These are phyloP conservation scores for Anguilla pacifica DNA, from an alignment of 2,797 vertebrate genomes.

Conservation along the genomic window DNA sequence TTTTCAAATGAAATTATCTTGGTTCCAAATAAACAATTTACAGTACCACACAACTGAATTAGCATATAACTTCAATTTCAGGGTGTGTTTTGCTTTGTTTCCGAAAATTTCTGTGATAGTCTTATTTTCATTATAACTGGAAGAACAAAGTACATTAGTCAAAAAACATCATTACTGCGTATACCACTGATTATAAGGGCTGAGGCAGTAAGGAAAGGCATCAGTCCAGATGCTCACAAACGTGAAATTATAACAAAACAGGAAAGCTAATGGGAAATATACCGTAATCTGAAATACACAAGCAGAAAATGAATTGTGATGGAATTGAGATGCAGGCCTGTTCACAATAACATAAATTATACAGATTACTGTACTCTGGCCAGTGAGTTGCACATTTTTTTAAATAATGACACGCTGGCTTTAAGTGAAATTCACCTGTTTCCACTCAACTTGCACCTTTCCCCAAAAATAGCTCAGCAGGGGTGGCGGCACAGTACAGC, in stretches of 20 bases:
- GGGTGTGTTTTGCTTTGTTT: neutral
- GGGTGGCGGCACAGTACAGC: neutral
- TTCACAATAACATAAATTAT: neutral
- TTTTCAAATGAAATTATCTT: neutral
- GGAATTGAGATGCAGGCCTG: neutral
- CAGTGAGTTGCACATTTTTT: neutral
- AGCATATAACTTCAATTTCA: neutral
- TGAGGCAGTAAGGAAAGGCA: neutral
- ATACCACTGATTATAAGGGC: neutral
- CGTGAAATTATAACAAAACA: neutral
- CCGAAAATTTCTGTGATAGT: neutral
- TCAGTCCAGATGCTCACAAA: neutral
- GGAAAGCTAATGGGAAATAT: neutral
- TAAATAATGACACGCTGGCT: neutral
- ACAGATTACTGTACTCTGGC: neutral
- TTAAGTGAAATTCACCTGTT: neutral
- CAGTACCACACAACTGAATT: neutral
- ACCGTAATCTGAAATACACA: neutral
- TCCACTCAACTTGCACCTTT: neutral
- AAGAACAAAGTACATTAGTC: neutral
- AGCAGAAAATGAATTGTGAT: neutral
- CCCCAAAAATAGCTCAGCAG: neutral
- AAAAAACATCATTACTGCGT: neutral
- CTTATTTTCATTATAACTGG: neutral
- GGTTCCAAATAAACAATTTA: neutral